Conservation (phyloP, 2,888 invertebrate species). For the Pseudococcus longispinus region DNA sequence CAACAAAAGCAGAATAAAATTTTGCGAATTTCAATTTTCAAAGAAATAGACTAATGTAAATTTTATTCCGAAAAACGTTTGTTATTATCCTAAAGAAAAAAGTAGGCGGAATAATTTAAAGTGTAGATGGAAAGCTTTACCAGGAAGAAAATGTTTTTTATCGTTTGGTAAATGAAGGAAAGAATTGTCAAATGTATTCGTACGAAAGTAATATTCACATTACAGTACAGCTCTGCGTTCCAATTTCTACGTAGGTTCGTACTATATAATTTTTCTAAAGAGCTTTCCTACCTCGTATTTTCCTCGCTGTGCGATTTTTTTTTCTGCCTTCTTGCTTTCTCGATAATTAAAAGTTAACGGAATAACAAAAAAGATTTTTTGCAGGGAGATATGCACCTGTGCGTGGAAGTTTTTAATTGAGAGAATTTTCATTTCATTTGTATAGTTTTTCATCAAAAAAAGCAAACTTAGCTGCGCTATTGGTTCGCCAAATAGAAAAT, state of each 20-base stretch:
- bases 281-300: not conserved
- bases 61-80: conserved; percentile 26
- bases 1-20: conserved; percentile 33
- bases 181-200: conserved; percentile 25
- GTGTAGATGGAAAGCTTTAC: not conserved
- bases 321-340: not conserved
- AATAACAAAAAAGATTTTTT: not conserved
- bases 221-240: not conserved
- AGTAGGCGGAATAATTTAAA: conserved; percentile 29
- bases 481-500: too few relatives aligned
- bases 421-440: not conserved
- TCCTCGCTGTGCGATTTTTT: not conserved
- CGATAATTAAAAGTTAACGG: not conserved
- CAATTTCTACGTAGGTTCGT: not conserved
- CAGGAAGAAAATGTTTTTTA: conserved; percentile 40
- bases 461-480: too few relatives aligned
- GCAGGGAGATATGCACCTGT: not conserved
- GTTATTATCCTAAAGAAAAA: conserved; percentile 3
- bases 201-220: conserved; percentile 28
- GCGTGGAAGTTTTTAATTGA: not conserved
- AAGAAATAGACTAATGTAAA: conserved; percentile 29
- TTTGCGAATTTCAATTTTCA: conserved; percentile 34
- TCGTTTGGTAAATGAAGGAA: conserved; percentile 37
- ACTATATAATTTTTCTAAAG: not conserved
- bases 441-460: not conserved